Conservation (phyloP, 2,888 invertebrate genomes). For the Griposia aprilina region DNA sequence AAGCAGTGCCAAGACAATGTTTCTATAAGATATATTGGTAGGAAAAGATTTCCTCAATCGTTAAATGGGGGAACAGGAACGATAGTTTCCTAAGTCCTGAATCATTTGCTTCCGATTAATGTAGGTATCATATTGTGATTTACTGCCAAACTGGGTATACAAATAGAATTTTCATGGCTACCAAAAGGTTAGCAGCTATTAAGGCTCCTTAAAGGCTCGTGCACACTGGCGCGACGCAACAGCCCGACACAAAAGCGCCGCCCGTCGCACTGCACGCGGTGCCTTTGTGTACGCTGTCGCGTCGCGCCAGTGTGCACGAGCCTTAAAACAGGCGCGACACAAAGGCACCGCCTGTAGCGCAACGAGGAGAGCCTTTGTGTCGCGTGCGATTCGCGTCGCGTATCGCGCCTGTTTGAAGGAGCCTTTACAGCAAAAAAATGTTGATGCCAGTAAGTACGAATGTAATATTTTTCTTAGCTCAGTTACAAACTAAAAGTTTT, state of each 20-base stretch:
- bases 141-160: neutral
- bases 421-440: neutral
- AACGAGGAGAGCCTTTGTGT: no score
- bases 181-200: neutral
- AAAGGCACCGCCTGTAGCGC: no score
- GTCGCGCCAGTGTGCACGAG: no score
- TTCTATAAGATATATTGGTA: neutral
- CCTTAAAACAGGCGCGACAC: no score
- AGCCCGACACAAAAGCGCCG: no score
- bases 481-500: neutral
- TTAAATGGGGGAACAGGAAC: neutral
- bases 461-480: neutral
- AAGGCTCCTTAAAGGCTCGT: no score
- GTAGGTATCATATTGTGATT: neutral
- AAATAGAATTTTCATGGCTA: constrained; percentile 18
- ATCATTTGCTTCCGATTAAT: neutral
- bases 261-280: no score
- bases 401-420: no score
- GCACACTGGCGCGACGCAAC: no score
- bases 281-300: no score
- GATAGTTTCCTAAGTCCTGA: constrained; percentile 2
- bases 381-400: no score
- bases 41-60: constrained; percentile 2
- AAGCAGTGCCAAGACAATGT: constrained; percentile 27
- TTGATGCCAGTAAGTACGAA: neutral